A percentile compares a stretch with the other conserved stretches of the same genome.
These are phyloP conservation scores for Cyclophora albipunctata DNA, from an alignment of 2,888 invertebrate genomes.

Conservation along the genomic window DNA sequence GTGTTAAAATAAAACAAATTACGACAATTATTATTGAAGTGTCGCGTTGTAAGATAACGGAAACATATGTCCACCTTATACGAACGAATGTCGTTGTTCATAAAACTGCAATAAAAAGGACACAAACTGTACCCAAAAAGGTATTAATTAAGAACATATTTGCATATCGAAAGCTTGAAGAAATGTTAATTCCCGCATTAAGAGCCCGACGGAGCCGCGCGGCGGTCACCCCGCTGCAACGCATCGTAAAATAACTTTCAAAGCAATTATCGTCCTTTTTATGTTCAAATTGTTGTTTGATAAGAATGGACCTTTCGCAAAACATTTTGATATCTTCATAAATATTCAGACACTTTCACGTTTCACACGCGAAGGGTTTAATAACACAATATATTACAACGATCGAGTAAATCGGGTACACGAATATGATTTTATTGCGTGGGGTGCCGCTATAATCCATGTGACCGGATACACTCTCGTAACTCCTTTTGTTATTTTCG, in stretches of 20 bases:
- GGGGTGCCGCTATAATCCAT: slow-evolving; percentile 22
- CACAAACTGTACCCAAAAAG: slow-evolving; percentile 24
- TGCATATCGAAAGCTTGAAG: slow-evolving; percentile 41
- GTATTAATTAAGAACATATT: slow-evolving; percentile 28
- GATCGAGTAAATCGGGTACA: slow-evolving; percentile 24
- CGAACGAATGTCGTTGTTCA: slow-evolving; percentile 12
- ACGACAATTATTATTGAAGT: no score
- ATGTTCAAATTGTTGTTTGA: slow-evolving; percentile 41
- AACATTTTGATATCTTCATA: slow-evolving; percentile 49
- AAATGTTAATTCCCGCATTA: slow-evolving; percentile 34
- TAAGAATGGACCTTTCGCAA: slow-evolving; percentile 36
- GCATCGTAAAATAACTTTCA: slow-evolving; percentile 51
- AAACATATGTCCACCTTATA: no score
- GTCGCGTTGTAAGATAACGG: no score
- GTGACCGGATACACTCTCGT: slow-evolving; percentile 34
- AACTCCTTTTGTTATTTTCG: slow-evolving; percentile 42
- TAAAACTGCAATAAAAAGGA: slow-evolving; percentile 21
- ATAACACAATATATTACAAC: slow-evolving; percentile 29
- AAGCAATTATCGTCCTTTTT: slow-evolving; percentile 47
- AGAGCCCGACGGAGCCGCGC: no score
- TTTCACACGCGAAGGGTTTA: slow-evolving; percentile 43
- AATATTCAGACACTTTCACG: slow-evolving; percentile 62
- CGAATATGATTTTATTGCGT: slow-evolving; percentile 31
- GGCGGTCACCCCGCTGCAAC: slow-evolving; percentile 27
- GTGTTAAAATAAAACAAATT: neutral